Evolutionary conservation across 2,888 invertebrate genomes (phyloP).

Genomic region (Drosophila nr. perissopoda): DNA sequence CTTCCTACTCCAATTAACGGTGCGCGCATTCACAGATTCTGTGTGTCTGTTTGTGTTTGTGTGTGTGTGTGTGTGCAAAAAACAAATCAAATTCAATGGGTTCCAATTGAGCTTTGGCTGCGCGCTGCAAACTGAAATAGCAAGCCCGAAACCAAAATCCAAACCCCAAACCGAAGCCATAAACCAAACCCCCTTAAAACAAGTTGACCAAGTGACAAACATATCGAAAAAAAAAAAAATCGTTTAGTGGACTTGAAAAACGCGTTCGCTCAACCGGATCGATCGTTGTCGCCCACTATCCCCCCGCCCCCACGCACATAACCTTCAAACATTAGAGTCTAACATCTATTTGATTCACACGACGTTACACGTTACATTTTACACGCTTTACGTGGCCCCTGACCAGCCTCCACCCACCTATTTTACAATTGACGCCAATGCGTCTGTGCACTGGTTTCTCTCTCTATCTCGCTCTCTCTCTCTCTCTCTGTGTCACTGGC

Average conservation of each 20-base stretch:
- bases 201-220: constrained; percentile 61
- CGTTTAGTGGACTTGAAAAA: constrained; percentile 75
- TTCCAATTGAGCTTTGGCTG: constrained; percentile 50
- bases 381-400: constrained; percentile 14
- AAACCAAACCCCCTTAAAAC: constrained; percentile 24
- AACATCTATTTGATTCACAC: constrained; percentile 36
- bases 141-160: constrained; percentile 12
- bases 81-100: constrained; percentile 50
- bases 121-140: constrained; percentile 25
- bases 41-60: constrained; percentile 8
- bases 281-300: constrained; percentile 23
- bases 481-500: not conserved
- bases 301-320: constrained; percentile 48
- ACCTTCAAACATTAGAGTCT: constrained; percentile 64
- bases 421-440: constrained; percentile 33
- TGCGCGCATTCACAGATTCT: constrained; percentile 41
- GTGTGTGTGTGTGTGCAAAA: constrained; percentile 10
- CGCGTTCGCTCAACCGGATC: constrained; percentile 72
- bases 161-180: constrained; percentile 5
- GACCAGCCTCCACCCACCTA: not conserved
- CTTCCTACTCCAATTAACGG: constrained; percentile 63
- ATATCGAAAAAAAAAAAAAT: constrained; percentile 13
- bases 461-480: not conserved
- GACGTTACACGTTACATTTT: constrained; percentile 27
- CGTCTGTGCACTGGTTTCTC: constrained; percentile 32